Evolutionary conservation across 2,888 invertebrate genomes (phyloP), one percentile per base, ranked within the genome.

Genomic region (Sericinus montela): DNA sequence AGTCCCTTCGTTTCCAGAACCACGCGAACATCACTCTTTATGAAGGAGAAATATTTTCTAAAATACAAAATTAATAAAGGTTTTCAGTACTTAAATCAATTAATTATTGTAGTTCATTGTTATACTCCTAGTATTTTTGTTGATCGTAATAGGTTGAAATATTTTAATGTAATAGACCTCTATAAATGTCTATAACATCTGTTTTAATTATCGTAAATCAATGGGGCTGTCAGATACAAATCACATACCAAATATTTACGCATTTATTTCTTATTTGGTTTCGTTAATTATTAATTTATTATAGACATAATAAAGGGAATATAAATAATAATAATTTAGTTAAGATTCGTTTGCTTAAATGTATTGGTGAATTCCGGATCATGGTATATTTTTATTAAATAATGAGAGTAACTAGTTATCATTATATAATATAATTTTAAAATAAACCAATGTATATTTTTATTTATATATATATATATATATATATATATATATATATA

Each of bases 171-270:
- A 25, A 8, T 25, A 25, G 7, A 25, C 8, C 8, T 8, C 7
- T 25, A 1, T 5, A 1, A 25, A 25, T 25, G 7, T 25, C 25
- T 5, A 25, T 32, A 13, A 32, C 11, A 11, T 11, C 5, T 32
- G 11, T 11, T 30, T 35, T 42, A 28, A 28, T 23, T 35, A 29
- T n/a, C 25, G 9, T 37, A 16, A 32, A 8, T 8, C 40, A 36
- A 44, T 54, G 49, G 46, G 46, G 45, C 46, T 55, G 37, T 35
- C 37, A 45, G 43, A 40, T 49, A 51, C 56, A 45, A 19, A 57
- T 57, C 53, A 69, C 48, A 59, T 72, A 72, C 80, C 79, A 80
- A 80, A 80, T 69, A 65, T 69, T 60, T 64, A 62, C 61, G 78
- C 80, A 80, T 80, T 82, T 82, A 79, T 54, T 59, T 44, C 28